phyloP scores from a whole-genome alignment of 2,888 invertebrate genomes.

The Drosophila ezoana region DNA sequence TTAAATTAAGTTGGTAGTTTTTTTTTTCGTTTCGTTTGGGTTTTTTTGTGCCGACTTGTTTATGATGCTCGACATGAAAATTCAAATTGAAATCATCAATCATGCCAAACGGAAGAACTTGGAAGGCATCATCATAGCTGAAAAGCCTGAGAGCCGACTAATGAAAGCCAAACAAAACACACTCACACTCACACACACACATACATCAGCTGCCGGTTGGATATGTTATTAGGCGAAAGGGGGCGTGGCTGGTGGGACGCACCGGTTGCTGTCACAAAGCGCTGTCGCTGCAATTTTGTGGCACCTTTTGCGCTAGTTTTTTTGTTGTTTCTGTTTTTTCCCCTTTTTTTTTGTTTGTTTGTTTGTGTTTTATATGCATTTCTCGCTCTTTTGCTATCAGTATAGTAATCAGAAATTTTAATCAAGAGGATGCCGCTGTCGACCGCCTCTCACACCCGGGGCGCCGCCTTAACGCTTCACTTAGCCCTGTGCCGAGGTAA shows the following conservation, averaged over 20 bases:
- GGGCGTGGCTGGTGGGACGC: constrained; percentile 26
- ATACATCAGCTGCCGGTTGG: constrained; percentile 46
- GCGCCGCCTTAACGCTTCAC: constrained; percentile 73
- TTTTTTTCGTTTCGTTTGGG: constrained; percentile 19
- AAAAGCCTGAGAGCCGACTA: constrained; percentile 56
- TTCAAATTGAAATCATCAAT: constrained; percentile 82
- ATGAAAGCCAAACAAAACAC: constrained; percentile 73
- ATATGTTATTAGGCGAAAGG: constrained; percentile 71
- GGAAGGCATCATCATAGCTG: constrained; percentile 44
- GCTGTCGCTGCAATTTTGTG: constrained; percentile 76
- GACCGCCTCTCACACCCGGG: constrained; percentile 4
- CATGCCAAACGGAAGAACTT: constrained; percentile 58
- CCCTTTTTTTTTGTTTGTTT: constrained; percentile 24
- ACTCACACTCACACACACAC: constrained; percentile 10
- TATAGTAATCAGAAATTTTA: constrained; percentile 79
- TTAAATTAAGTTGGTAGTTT: constrained; percentile 74
- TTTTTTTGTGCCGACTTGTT: constrained; percentile 45
- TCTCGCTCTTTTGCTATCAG: constrained; percentile 64
- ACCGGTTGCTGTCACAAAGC: constrained; percentile 68
- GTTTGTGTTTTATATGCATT: constrained; percentile 61
- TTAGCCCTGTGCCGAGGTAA: constrained; percentile 69
- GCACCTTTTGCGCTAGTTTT: constrained; percentile 62
- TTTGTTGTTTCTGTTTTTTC: constrained; percentile 23
- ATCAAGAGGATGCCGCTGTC: constrained; percentile 64
- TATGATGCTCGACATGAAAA: constrained; percentile 75